Conservation (phyloP, 2,113 vertebrate species). For the Aldabrachelys gigantea region DNA sequence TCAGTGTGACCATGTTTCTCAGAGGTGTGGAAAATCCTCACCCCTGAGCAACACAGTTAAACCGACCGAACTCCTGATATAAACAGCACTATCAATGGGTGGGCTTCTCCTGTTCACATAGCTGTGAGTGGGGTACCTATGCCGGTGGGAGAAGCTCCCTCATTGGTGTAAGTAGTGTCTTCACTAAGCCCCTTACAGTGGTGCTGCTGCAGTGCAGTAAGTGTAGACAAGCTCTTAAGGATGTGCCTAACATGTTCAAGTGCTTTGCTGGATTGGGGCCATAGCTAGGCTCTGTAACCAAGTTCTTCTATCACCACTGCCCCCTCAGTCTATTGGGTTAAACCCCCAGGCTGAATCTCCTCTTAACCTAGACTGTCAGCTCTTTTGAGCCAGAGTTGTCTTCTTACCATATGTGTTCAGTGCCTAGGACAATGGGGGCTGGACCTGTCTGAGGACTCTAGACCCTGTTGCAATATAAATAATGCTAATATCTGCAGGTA, state of each 20-base stretch:
- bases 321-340: neutral
- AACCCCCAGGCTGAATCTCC: neutral
- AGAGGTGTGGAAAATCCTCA: too few species aligned
- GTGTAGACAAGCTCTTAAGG: neutral
- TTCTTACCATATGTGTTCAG: neutral
- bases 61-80: neutral
- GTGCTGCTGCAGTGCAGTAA: neutral
- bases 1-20: too few species aligned
- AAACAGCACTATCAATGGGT: neutral
- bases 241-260: neutral
- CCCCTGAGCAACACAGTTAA: neutral
- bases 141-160: neutral
- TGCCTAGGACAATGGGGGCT: neutral
- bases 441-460: neutral
- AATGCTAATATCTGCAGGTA: neutral
- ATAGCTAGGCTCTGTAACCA: neutral
- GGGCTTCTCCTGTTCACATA: neutral
- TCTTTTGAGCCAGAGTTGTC: neutral
- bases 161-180: neutral
- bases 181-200: neutral
- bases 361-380: neutral
- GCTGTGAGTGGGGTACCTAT: neutral
- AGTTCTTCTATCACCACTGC: neutral
- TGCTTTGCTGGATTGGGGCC: neutral
- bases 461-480: neutral